A percentile compares a stretch with the other conserved stretches of the same genome.
phyloP scores from a whole-genome alignment of 2,113 vertebrate species.

The Rhineura floridana region DNA sequence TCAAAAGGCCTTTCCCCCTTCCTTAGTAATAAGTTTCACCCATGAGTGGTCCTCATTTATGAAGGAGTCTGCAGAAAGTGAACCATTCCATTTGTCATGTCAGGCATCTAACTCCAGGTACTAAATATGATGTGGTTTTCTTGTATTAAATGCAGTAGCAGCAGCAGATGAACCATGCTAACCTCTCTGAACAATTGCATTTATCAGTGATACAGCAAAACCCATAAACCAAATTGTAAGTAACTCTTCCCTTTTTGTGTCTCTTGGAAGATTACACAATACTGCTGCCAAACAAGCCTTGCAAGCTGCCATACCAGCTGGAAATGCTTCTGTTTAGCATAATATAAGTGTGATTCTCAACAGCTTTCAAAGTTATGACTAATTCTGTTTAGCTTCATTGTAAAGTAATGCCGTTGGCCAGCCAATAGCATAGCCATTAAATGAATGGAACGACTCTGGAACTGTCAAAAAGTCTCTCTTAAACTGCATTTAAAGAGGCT shows the following conservation, averaged over 20 bases:
- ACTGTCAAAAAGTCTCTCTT: conserved; percentile 60
- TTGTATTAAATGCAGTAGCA: conserved; percentile 14
- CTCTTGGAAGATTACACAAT: conserved; percentile 48
- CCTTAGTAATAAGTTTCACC: background rate
- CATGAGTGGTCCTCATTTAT: background rate
- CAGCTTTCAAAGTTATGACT: conserved; percentile 68
- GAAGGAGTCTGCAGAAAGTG: background rate
- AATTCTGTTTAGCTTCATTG: conserved; percentile 64
- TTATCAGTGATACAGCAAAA: conserved; percentile 24
- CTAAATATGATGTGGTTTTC: background rate
- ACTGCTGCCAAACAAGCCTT: conserved; percentile 56
- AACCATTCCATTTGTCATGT: background rate
- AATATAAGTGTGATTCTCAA: conserved; percentile 60
- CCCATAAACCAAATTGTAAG: conserved; percentile 43
- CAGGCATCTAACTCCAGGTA: background rate
- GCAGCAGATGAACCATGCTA: conserved; percentile 6
- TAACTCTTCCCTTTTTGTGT: conserved; percentile 52
- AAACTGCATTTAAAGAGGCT: conserved; percentile 48
- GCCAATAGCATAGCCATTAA: conserved; percentile 58
- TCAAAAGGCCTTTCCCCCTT: background rate
- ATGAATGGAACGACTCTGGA: conserved; percentile 36
- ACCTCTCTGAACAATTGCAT: background rate
- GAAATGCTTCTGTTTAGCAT: conserved; percentile 63
- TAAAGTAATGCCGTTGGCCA: conserved; percentile 63
- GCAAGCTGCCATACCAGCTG: conserved; percentile 63